Conservation (phyloP, 37 sponge, comb jelly and placozoan species). For the Crambe crambe region DNA sequence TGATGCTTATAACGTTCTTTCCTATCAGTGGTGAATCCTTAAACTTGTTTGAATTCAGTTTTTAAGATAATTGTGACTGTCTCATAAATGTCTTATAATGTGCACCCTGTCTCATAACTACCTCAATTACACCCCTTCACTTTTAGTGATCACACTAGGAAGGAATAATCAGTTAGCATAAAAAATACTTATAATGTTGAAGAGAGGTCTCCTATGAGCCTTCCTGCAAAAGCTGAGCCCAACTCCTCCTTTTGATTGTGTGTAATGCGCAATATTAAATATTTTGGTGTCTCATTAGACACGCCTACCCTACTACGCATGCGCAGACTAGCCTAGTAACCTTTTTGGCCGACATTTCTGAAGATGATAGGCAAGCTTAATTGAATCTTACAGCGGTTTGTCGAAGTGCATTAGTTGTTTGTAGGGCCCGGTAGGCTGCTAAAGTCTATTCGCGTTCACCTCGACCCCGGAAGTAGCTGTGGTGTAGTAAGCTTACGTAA, state of each 20-base stretch:
- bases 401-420: too few species aligned
- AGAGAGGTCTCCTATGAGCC: not conserved
- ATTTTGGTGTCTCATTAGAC: not conserved
- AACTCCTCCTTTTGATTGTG: not conserved
- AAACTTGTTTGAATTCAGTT: not conserved
- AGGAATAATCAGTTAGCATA: not conserved
- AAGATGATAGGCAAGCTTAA: too few species aligned
- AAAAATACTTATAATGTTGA: not conserved
- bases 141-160: not conserved
- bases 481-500: too few species aligned
- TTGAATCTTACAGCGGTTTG: too few species aligned
- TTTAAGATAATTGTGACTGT: not conserved
- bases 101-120: slow-evolving; percentile 2
- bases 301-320: not conserved
- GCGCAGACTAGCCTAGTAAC: too few species aligned
- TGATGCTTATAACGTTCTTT: not conserved
- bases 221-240: not conserved
- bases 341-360: too few species aligned
- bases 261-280: not conserved
- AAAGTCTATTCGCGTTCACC: too few species aligned
- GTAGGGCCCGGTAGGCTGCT: too few species aligned
- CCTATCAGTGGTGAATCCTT: not conserved
- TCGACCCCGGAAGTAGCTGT: too few species aligned
- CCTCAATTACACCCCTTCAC: not conserved
- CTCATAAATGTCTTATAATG: slow-evolving; percentile 9